Evolutionary conservation across 2,888 invertebrate genomes (phyloP), one percentile per base, ranked within the genome.

Genomic region (Cremastinae sp.): DNA sequence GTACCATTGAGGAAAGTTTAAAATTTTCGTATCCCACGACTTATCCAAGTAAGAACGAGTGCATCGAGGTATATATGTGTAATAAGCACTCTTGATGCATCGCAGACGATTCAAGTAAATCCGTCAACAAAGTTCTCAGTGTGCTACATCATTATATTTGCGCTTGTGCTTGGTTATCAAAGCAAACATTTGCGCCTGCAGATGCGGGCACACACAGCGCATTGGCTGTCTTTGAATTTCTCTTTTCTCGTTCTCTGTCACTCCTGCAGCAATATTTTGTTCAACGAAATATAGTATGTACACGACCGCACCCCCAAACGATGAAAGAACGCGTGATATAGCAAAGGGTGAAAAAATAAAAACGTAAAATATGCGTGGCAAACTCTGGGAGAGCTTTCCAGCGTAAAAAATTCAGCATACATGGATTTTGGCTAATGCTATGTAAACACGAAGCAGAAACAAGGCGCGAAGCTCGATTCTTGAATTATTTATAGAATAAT

Each of bases 401-500:
- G 62, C 55, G 64, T 73, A 59, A 79, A 78, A 78, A 78, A 78
- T 79, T 78, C 73, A 75, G 75, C 75, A 51, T 22, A 14, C 8
- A 4, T 58, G 64, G 70, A 73, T 78, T 73, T 61, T 68, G 59
- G 71, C 72, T 78, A 75, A 79, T 75, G 71, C 75, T 74, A 68
- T 66, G 65, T 69, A 79, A 64, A 78, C 71, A 75, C 41, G 20
- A 49, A 39, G 49, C 49, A 18, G 53, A 43, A 70, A 16, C 53
- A 51, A 9, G 39, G 51, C 22, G 41, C 28, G 56, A 45, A 35
- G 61, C 58, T 14, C 45, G 61, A 47, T 41, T 20, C 58, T 55
- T 73, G 64, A 74, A 79, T 79, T 75, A 79, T 79, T 70, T 75
- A 78, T 75, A 73, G 74, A 61, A 71, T 78, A 79, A 79, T 79